Evolutionary conservation across 2,113 vertebrate genomes (phyloP).

Genomic region (Andinoacara biseriatus): DNA sequence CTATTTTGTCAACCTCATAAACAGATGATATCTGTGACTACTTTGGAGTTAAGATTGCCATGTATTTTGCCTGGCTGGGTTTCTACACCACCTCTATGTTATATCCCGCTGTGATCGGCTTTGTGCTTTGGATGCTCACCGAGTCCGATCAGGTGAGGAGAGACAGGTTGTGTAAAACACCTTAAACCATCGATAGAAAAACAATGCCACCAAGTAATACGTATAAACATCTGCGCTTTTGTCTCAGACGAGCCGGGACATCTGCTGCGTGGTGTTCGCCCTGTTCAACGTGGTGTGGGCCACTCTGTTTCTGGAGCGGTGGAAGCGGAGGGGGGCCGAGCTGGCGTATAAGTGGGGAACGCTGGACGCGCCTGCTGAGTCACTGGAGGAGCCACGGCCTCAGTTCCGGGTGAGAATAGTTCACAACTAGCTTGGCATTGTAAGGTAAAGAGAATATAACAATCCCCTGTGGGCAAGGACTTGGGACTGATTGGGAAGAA

Average conservation of each 20-base stretch:
- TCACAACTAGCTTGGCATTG: neutral
- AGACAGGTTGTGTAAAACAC: neutral
- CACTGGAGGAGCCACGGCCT: slow-evolving; percentile 92
- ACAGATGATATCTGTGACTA: slow-evolving; percentile 97
- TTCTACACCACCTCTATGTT: slow-evolving; percentile 98
- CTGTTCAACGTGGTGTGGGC: slow-evolving; percentile 98
- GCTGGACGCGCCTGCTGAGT: slow-evolving; percentile 87
- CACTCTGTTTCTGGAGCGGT: slow-evolving; percentile 95
- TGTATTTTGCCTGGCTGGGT: slow-evolving; percentile 98
- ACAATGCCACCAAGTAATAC: neutral
- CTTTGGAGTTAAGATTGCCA: slow-evolving; percentile 96
- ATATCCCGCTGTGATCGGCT: slow-evolving; percentile 94
- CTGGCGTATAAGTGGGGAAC: slow-evolving; percentile 98
- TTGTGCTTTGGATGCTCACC: slow-evolving; percentile 93
- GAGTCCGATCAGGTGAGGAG: slow-evolving; percentile 92
- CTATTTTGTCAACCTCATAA: neutral
- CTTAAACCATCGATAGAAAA: neutral
- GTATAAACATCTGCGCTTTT: neutral
- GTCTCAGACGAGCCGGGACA: slow-evolving; percentile 92
- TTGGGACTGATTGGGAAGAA: too few relatives aligned
- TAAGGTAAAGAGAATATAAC: neutral
- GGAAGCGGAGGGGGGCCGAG: slow-evolving; percentile 94
- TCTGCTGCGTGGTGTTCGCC: slow-evolving; percentile 96
- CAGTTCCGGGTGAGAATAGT: slow-evolving; percentile 89
- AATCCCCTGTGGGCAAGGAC: too few relatives aligned